These are phyloP conservation scores for Drosophila yooni DNA, from an alignment of 2,888 invertebrate species.

Conservation along the genomic window DNA sequence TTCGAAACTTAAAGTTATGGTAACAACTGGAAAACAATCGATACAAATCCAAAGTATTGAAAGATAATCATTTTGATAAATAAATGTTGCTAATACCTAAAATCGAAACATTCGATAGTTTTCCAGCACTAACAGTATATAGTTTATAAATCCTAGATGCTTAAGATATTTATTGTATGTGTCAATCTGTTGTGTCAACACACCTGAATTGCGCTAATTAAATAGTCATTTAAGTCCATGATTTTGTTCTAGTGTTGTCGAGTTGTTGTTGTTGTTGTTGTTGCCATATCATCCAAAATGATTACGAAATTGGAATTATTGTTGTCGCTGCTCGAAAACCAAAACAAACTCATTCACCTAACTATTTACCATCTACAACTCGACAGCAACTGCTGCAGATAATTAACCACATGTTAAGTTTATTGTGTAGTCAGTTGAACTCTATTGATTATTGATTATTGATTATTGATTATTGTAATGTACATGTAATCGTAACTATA, in stretches of 20 bases:
- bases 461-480: conserved; percentile 23
- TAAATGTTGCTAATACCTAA: not conserved
- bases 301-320: conserved; percentile 57
- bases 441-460: conserved; percentile 35
- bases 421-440: conserved; percentile 45
- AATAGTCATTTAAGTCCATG: conserved; percentile 18
- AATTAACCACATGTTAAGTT: conserved; percentile 48
- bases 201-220: conserved; percentile 8
- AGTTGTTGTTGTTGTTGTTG: conserved; percentile 54
- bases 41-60: not conserved
- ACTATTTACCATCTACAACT: conserved; percentile 57
- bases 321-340: conserved; percentile 48
- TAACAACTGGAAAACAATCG: conserved; percentile 5
- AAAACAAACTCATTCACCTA: conserved; percentile 29
- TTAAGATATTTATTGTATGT: not conserved
- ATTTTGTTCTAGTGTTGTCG: conserved; percentile 61
- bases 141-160: conserved; percentile 1
- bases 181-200: conserved; percentile 7
- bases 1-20: not conserved
- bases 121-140: not conserved
- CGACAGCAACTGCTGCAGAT: conserved; percentile 57
- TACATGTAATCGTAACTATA: conserved; percentile 30
- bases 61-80: not conserved
- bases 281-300: conserved; percentile 30
- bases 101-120: conserved; percentile 7